Conservation (phyloP, 1,140 invertebrate genomes). For the Pentalonia nigronervosa region DNA sequence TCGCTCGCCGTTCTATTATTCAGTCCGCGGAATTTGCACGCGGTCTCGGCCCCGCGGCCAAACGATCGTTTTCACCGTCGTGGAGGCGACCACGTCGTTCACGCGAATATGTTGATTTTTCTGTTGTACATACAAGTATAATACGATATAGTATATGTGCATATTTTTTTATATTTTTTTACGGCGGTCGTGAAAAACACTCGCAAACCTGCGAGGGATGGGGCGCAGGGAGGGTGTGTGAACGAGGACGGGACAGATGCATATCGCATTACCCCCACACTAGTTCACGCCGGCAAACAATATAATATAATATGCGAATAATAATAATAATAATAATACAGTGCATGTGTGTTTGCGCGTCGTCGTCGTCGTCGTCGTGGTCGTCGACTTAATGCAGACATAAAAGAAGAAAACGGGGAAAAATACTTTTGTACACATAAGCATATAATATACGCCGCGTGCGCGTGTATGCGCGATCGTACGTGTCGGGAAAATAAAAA, state of each 20-base stretch:
- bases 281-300: neutral
- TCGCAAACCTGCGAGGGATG: neutral
- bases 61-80: slow-evolving; percentile 7
- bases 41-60: neutral
- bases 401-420: slow-evolving; percentile 26
- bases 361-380: neutral
- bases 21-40: slow-evolving; percentile 11
- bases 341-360: neutral
- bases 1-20: neutral
- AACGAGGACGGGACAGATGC: neutral
- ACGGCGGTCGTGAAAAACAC: slow-evolving; percentile 38
- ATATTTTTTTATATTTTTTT: neutral
- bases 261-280: slow-evolving; percentile 26
- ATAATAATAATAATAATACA: neutral
- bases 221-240: neutral
- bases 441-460: neutral
- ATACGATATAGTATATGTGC: neutral
- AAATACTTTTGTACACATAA: neutral
- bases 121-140: neutral
- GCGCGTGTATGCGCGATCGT: neutral
- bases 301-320: slow-evolving; percentile 11
- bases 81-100: too few species aligned
- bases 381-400: slow-evolving; percentile 48
- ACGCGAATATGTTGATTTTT: neutral
- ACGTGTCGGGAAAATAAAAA: neutral